Conservation (phyloP, 2,113 vertebrate species). For the Lycaon pictus region DNA sequence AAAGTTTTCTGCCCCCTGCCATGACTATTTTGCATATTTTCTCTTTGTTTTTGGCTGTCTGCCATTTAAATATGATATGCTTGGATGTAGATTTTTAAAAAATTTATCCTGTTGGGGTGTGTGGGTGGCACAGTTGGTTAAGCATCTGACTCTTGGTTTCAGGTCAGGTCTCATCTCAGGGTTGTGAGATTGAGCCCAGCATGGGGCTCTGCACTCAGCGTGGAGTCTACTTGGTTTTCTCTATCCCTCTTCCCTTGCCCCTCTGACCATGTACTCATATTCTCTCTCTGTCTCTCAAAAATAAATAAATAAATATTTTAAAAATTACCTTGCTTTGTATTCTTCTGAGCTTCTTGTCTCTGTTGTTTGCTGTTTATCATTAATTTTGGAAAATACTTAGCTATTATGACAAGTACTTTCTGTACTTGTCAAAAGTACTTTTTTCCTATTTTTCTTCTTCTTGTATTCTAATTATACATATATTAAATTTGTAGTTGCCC, state of each 20-base stretch:
- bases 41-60: not conserved
- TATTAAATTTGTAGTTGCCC: not conserved
- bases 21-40: not conserved
- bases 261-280: too few species aligned
- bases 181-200: too few species aligned
- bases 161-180: too few species aligned
- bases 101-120: not conserved
- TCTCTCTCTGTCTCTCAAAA: too few species aligned
- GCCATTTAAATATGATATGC: not conserved
- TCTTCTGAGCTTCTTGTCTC: not conserved
- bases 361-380: not conserved
- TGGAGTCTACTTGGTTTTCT: too few species aligned
- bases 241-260: too few species aligned
- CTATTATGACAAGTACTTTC: not conserved
- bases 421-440: not conserved
- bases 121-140: too few species aligned
- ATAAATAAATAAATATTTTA: not conserved
- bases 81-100: not conserved
- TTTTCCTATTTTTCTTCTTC: not conserved
- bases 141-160: too few species aligned
- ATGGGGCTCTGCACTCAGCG: too few species aligned
- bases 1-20: not conserved
- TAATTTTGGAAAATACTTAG: not conserved
- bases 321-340: not conserved
- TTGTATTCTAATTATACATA: not conserved